Conservation (phyloP, 2,797 vertebrate species). For the Spheniscus humboldti region DNA sequence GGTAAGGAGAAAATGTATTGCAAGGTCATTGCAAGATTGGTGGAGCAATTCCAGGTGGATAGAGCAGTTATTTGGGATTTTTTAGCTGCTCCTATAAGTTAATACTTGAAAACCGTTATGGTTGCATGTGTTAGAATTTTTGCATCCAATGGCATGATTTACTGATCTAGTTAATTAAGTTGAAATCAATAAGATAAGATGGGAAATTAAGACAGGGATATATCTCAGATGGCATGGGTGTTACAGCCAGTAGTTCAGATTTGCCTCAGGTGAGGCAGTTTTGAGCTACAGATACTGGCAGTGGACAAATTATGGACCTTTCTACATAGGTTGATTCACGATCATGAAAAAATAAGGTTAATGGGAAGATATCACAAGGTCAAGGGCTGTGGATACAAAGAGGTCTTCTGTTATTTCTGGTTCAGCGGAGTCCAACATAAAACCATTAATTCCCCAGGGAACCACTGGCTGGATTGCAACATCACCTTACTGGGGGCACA, state of each 20-base stretch:
- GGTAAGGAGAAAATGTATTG: neutral
- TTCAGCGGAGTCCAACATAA: neutral
- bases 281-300: neutral
- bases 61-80: neutral
- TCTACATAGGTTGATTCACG: fast-evolving
- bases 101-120: neutral
- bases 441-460: neutral
- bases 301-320: neutral
- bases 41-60: neutral
- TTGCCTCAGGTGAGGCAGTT: neutral
- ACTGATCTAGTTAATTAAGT: neutral
- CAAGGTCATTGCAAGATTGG: neutral
- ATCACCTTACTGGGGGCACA: neutral
- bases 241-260: neutral
- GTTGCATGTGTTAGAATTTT: neutral
- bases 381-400: neutral
- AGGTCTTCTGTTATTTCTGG: neutral
- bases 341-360: neutral
- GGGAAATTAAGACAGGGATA: neutral
- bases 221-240: neutral
- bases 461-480: neutral
- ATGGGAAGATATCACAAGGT: neutral
- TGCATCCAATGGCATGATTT: neutral
- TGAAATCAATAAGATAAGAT: neutral
- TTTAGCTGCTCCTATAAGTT: neutral